Conservation (phyloP, 2,113 vertebrate genomes). For the Aegotheles bennettii region DNA sequence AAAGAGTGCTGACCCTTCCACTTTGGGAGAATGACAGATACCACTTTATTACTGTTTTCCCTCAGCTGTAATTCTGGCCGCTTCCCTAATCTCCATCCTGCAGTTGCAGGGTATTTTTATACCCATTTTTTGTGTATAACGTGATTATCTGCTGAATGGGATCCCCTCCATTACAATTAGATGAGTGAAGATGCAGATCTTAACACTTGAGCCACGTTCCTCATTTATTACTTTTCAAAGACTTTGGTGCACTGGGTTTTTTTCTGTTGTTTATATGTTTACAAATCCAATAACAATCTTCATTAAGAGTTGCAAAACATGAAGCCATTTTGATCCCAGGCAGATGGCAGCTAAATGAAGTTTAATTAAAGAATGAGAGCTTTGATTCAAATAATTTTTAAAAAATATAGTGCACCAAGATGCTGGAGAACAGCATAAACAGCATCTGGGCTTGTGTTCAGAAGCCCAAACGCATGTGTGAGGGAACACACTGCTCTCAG, state of each 20-base stretch:
- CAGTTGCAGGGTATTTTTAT: constrained; percentile 29
- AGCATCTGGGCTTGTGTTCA: constrained; percentile 64
- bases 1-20: not conserved
- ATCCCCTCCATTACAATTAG: constrained; percentile 41
- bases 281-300: constrained; percentile 73
- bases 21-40: not conserved
- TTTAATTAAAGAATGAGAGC: constrained; percentile 77
- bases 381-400: constrained; percentile 57
- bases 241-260: not conserved
- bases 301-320: constrained; percentile 72
- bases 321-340: constrained; percentile 64
- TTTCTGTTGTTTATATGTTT: constrained; percentile 52
- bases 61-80: constrained; percentile 21
- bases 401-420: constrained; percentile 9
- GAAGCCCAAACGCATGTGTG: not conserved
- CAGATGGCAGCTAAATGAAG: constrained; percentile 78
- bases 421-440: constrained; percentile 41
- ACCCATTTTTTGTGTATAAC: constrained; percentile 19
- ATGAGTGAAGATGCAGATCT: constrained; percentile 11
- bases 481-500: not conserved
- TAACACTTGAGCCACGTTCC: not conserved
- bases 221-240: constrained; percentile 66
- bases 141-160: constrained; percentile 36
- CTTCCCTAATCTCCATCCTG: constrained; percentile 40
- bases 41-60: constrained; percentile 45